These are phyloP conservation scores for Sarcophilus harrisii DNA, from an alignment of 2,797 vertebrate genomes.

Conservation along the genomic window DNA sequence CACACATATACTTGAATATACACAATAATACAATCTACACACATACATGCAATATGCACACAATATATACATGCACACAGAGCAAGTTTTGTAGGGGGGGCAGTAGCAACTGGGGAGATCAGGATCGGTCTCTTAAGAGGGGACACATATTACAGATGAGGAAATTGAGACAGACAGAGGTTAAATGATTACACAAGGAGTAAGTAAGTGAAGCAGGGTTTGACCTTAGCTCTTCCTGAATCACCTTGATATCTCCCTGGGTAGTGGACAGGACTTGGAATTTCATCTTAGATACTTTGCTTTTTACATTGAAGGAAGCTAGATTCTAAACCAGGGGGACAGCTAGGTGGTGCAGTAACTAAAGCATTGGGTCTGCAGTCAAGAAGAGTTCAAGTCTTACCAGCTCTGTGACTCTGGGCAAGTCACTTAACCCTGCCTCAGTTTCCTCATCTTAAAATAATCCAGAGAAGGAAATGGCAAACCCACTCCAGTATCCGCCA, in stretches of 20 bases:
- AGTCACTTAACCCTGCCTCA: background rate
- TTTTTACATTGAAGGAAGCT: background rate
- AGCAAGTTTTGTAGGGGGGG: background rate
- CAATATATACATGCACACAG: too few relatives aligned
- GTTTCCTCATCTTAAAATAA: background rate
- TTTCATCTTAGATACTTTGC: too few relatives aligned
- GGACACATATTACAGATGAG: background rate
- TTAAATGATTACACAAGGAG: too few relatives aligned
- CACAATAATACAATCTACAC: too few relatives aligned
- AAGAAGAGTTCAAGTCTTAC: background rate
- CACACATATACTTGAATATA: too few relatives aligned
- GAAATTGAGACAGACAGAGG: too few relatives aligned
- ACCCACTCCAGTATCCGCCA: background rate
- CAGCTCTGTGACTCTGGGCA: background rate
- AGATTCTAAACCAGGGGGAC: background rate
- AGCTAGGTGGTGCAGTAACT: background rate
- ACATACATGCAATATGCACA: too few relatives aligned
- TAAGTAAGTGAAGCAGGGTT: too few relatives aligned
- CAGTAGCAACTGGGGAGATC: background rate
- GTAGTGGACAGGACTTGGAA: too few relatives aligned
- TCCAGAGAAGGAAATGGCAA: background rate
- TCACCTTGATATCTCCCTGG: too few relatives aligned
- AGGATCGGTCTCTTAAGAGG: background rate
- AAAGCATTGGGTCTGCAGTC: background rate
- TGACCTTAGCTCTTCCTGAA: too few relatives aligned